Percentiles rank a stretch among this genome's conserved stretches.
phyloP scores from a whole-genome alignment of 1,140 invertebrate genomes.

The Rhagoletis pomonella region DNA sequence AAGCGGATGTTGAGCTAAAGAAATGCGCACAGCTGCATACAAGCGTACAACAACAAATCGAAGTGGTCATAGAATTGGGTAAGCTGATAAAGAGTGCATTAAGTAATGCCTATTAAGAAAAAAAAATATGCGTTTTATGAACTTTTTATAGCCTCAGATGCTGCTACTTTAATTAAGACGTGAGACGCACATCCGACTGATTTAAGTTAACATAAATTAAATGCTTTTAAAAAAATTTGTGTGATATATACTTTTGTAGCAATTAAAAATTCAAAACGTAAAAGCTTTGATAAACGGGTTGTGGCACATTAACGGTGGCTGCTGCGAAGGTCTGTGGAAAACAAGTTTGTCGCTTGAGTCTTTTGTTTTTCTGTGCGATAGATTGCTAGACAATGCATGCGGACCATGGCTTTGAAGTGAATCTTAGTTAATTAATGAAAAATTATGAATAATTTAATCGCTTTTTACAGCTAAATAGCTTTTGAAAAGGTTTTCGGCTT shows the following conservation, averaged over 20 bases:
- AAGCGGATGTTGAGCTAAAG: slow-evolving; percentile 75
- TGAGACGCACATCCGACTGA: background rate
- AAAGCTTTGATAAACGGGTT: background rate
- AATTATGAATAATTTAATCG: background rate
- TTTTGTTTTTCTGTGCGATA: slow-evolving; percentile 58
- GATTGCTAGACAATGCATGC: too few relatives aligned
- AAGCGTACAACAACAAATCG: slow-evolving; percentile 70
- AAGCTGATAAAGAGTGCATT: slow-evolving; percentile 56
- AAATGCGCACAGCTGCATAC: slow-evolving; percentile 74
- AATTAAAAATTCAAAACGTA: slow-evolving; percentile 8
- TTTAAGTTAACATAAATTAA: slow-evolving; percentile 11
- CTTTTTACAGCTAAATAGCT: background rate
- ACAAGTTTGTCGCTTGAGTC: slow-evolving; percentile 64
- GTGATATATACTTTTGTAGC: background rate
- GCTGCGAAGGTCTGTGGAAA: background rate
- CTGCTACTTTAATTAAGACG: background rate
- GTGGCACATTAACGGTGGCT: background rate
- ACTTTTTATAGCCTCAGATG: background rate
- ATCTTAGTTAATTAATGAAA: slow-evolving; percentile 24
- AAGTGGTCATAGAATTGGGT: slow-evolving; percentile 70
- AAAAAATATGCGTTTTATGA: background rate
- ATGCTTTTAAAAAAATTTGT: background rate
- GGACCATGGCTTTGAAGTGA: background rate
- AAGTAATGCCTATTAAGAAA: background rate
- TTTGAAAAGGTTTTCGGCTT: background rate